Evolutionary conservation across 2,888 invertebrate species (phyloP), one percentile per base, ranked within the genome.

Genomic region (Calliopum simillimum): DNA sequence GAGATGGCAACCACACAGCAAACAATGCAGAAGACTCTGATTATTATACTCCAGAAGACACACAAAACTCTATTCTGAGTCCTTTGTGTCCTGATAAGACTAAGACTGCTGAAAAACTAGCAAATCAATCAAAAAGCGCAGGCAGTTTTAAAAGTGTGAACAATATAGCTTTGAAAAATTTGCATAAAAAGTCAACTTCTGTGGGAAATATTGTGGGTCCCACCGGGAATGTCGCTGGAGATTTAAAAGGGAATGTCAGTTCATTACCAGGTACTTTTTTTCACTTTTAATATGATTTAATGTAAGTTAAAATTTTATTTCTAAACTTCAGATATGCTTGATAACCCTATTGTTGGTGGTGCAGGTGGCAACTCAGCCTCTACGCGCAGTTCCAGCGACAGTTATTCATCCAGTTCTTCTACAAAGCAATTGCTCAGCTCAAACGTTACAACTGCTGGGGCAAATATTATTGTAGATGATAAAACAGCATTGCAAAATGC

Each of bases 371-470:
- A 85, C 70, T 85, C 86, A 49, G 81, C 86, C 4, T 86, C 86
- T 14, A 86, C 86, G 16, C 90, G 93, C 61, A 93, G 94, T 73
- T 94, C 93, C 71, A 93, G 92, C 69, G 94, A 94, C 82, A 94
- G 94, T 79, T 94, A 93, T 86, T 93, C 93, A 78, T 94, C 94
- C 8, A 91, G 91, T 69, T 92, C 93, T n/a, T 94, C 94, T 56
- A 93, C 94, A 4, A 89, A 92, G 33, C 92, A 93, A 82, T 86
- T 94, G 75, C 88, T 94, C 75, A 89, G 90, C 69, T 86, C 88
- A 19, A 87, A 87, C 75, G 80, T 84, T 47, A 79, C 83, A 71
- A 80, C 82, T 62, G 77, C 79, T 64, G 80, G 78, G 41, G 82
- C 82, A 21, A 85, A 85, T 72, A 84, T 84, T 12, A 85, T 85